These are phyloP conservation scores for Cyrtonyx montezumae DNA, from an alignment of 2,113 vertebrate genomes.

Conservation along the genomic window DNA sequence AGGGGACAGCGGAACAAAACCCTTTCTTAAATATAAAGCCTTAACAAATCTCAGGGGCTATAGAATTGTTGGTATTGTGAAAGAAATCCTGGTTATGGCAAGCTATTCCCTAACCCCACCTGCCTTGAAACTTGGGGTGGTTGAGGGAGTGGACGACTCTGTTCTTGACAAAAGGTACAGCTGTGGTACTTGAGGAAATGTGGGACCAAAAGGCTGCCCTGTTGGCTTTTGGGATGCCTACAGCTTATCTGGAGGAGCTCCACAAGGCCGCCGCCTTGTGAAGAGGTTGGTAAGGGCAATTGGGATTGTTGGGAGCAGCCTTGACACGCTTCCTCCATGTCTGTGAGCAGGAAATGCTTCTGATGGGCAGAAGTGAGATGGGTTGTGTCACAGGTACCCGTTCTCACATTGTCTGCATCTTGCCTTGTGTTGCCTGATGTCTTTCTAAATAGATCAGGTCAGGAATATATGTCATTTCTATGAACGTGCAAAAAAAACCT, in stretches of 20 bases:
- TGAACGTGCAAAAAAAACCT: neutral
- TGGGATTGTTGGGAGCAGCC: neutral
- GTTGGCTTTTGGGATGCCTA: neutral
- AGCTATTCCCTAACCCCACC: neutral
- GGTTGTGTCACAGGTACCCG: neutral
- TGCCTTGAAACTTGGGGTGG: neutral
- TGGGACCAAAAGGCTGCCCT: neutral
- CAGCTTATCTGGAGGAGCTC: accelerated
- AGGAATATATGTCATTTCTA: neutral
- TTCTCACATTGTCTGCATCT: neutral
- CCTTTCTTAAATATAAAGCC: neutral
- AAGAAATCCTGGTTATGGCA: neutral
- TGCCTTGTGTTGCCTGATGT: neutral
- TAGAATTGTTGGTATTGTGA: neutral
- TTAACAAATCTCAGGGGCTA: neutral
- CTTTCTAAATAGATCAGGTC: neutral
- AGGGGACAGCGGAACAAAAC: conserved; percentile 18
- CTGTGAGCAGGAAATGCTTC: neutral
- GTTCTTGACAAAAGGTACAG: neutral
- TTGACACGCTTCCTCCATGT: neutral
- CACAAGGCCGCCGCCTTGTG: neutral
- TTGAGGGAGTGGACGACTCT: neutral
- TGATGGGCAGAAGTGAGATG: accelerated
- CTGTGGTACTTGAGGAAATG: neutral
- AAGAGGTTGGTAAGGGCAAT: neutral